Base-by-base conservation (phyloP, 2,113 vertebrate species). In the Hypanus sabinus region DNA sequence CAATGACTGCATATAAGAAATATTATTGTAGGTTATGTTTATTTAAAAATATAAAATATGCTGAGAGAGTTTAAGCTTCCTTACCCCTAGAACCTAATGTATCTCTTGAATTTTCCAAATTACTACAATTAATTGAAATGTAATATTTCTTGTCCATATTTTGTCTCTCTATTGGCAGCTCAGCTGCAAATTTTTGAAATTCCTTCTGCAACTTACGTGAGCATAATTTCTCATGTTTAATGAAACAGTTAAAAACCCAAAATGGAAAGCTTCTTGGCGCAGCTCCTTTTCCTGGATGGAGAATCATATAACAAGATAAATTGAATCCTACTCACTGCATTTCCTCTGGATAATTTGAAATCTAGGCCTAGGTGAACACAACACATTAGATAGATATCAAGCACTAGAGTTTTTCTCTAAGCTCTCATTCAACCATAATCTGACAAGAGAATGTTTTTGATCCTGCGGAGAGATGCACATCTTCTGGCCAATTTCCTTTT, bases 271-370 rank as follows among this genome's bases (percentile, higher is more conserved):
- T 12, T 46, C 4, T 46, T 93, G 68, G 38, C 36, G 38, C 36
- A 73, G 90, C 24, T 24, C 57, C 24, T 65, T 93, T 14, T 73
- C 11, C 20, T 16, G 5, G 38, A 93, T 2, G 18, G 14, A 36
- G 85, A 90, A 90, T 18, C n/a, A 36, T 68, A 90, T 9, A 20
- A 33, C 60, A 68, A 33, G 14, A n/a, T 22, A 65, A 90, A 90
- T 90, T 90, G n/a, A 36, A 65, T n/a, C 60, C 85, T 30, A 90
- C 30, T 33, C n/a, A 90, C n/a, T 68, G 85, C n/a, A 93, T 75
- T 93, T 93, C 36, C 70, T 55, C 38, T 93, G 70, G 70, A 93
- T 93, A 73, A 71, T 46, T 36, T 93, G 70, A 73, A 73, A 93
- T 73, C 20, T 24, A 10, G 33, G 22, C 70, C 36, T 20, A 73